Evolutionary conservation across 2,797 vertebrate species (phyloP), one percentile per base, ranked within the genome.

Genomic region (Myotis daubentonii): DNA sequence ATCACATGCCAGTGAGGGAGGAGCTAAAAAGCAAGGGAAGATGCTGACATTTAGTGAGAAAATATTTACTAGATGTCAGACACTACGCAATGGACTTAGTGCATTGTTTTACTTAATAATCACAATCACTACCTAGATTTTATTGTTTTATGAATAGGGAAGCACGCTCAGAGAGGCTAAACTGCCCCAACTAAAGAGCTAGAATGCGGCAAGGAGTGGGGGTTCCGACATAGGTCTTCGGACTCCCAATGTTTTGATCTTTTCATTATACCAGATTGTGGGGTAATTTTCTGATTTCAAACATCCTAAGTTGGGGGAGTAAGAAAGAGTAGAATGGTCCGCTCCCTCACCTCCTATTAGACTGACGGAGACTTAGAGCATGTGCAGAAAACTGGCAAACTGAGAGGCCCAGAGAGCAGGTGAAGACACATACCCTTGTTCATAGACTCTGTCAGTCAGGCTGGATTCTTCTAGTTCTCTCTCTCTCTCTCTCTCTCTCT

Each of bases 71-170:
- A 2, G 53, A 33, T 22, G 65, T 57, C 65, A 78, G 53, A 44
- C 36, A 65, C 68, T 74, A 20, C 19, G 30, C 38, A 36, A 2
- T 75, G 60, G 71, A 36, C 44, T 53, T 33, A 81, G 51, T 66
- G 47, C 51, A 8, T 12, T 93, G 55, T 72, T 62, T 87, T 86
- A 74, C 22, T 92, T 72, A 92, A 88, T 84, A 66, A 82, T 72
- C 44, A 49, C 80, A 53, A n/a, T 49, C 70, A 91, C 57, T 49
- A 89, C 84, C 33, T 80, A 72, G 60, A 81, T 70, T 94, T 91
- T 91, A 87, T 79, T 89, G 72, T 81, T 79, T 93, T 83, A 86
- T 2, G 4, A 76, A 30, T 85, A 96, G 93, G 78, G 53, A 92
- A 85, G 86, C 4, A 82, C 30, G 41, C 51, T 71, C 44, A 92